Evolutionary conservation across 2,888 invertebrate genomes (phyloP).

Genomic region (Ctenicera cuprea): DNA sequence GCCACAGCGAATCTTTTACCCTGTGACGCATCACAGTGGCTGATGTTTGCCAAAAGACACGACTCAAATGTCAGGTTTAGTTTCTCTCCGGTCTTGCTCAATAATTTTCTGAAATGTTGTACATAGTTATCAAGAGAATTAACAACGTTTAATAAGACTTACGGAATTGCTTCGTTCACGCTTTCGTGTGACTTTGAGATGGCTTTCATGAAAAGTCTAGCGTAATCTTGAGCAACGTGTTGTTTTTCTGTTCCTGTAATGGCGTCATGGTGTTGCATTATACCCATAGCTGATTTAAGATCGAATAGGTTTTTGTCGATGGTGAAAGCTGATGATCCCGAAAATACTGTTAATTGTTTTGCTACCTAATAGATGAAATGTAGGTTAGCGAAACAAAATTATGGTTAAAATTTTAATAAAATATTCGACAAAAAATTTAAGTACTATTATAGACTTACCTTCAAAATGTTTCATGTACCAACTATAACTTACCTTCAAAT

Average conservation of each 20-base stretch:
- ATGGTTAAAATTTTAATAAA: too few species aligned
- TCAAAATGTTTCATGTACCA: too few species aligned
- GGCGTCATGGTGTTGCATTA: constrained; percentile 94
- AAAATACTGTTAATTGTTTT: constrained; percentile 81
- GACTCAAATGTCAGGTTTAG: constrained; percentile 65
- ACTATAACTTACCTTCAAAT: too few species aligned
- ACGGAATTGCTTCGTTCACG: constrained; percentile 32
- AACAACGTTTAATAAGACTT: constrained; percentile 16
- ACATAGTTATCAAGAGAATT: neutral
- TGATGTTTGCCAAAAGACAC: constrained; percentile 79
- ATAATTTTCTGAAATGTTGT: constrained; percentile 26
- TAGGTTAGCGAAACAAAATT: too few species aligned
- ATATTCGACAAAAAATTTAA: too few species aligned
- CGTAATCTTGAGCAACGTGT: constrained; percentile 91
- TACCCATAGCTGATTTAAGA: constrained; percentile 83
- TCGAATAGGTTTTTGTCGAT: constrained; percentile 67
- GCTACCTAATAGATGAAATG: too few species aligned
- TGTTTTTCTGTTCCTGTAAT: constrained; percentile 91
- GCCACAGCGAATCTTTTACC: constrained; percentile 74
- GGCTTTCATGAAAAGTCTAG: constrained; percentile 81
- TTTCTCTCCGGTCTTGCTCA: constrained; percentile 17
- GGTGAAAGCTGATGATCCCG: constrained; percentile 72
- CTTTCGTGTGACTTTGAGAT: constrained; percentile 73
- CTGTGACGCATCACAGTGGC: constrained; percentile 76
- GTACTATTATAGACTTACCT: too few species aligned